Percentiles rank a stretch among this genome's conserved stretches.
phyloP scores from a whole-genome alignment of 1,140 invertebrate genomes.

The Dendrolimus kikuchii region DNA sequence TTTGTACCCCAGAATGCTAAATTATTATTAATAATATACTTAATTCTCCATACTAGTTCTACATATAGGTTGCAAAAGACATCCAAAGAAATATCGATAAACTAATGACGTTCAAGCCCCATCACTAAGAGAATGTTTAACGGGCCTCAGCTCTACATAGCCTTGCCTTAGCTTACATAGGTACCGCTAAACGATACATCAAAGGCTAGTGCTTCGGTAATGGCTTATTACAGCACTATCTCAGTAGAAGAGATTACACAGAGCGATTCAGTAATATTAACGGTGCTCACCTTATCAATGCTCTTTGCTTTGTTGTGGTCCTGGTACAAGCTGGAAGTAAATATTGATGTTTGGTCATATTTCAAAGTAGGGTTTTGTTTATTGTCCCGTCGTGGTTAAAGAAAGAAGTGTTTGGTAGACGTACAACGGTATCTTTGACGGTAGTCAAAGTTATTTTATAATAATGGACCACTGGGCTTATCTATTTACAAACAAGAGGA shows the following conservation, averaged over 20 bases:
- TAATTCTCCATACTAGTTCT: too few relatives aligned
- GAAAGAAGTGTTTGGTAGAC: too few relatives aligned
- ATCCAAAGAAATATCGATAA: conserved; percentile 18
- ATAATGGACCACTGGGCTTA: too few relatives aligned
- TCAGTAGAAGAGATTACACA: conserved; percentile 39
- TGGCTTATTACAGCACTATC: conserved; percentile 41
- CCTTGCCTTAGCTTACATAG: conserved; percentile 33
- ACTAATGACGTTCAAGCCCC: conserved; percentile 6
- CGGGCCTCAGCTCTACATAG: conserved; percentile 55
- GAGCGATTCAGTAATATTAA: conserved; percentile 37
- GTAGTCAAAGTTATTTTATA: too few relatives aligned
- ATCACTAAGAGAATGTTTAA: conserved; percentile 43
- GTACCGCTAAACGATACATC: conserved; percentile 62
- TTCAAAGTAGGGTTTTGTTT: too few relatives aligned
- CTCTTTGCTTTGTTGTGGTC: conserved; percentile 19
- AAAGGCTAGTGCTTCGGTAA: conserved; percentile 48
- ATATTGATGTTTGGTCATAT: not conserved
- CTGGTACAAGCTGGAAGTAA: conserved; percentile 16
- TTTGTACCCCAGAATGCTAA: not conserved
- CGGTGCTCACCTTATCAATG: conserved; percentile 20
- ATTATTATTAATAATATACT: conserved; percentile 1
- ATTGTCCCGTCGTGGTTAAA: too few relatives aligned
- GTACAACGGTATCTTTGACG: too few relatives aligned
- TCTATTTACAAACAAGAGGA: too few relatives aligned
- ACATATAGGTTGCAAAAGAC: not conserved